phyloP scores from a whole-genome alignment of 2,113 vertebrate species.

The Grantiella picta region DNA sequence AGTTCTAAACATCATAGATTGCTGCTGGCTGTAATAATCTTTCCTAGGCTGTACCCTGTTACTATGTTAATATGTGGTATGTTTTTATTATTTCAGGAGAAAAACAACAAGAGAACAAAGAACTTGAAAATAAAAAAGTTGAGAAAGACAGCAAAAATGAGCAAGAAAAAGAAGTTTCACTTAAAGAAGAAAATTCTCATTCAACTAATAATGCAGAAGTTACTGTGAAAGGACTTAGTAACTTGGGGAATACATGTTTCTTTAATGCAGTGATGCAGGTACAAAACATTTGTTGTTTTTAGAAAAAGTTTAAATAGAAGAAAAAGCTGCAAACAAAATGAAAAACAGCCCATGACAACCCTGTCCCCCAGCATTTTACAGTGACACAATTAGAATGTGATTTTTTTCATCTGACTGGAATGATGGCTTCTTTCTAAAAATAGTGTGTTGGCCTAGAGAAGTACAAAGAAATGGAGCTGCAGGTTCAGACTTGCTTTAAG shows the following conservation, averaged over 20 bases:
- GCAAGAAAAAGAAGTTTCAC: constrained; percentile 68
- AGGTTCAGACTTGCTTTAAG: constrained; percentile 4
- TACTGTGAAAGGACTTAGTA: constrained; percentile 90
- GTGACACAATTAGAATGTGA: neutral
- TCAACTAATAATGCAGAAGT: constrained; percentile 50
- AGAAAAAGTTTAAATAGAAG: neutral
- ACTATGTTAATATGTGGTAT: neutral
- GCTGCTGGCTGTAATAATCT: neutral
- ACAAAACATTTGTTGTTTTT: neutral
- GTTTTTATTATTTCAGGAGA: neutral
- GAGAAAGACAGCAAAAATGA: constrained; percentile 74
- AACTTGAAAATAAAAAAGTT: constrained; percentile 74
- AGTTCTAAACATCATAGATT: neutral
- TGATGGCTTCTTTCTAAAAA: constrained; percentile 6
- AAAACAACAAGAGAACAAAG: constrained; percentile 65
- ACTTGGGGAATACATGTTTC: constrained; percentile 96
- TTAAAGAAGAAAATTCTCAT: constrained; percentile 60
- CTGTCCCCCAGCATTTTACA: neutral
- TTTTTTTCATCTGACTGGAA: constrained; percentile 2
- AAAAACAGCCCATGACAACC: neutral
- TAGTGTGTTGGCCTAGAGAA: neutral
- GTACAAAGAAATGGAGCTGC: neutral
- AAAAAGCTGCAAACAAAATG: neutral
- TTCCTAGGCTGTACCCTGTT: neutral
- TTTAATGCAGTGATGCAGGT: constrained; percentile 98